Base-by-base conservation (phyloP, 2,888 invertebrate species). In the Nemotelus nigrinus region DNA sequence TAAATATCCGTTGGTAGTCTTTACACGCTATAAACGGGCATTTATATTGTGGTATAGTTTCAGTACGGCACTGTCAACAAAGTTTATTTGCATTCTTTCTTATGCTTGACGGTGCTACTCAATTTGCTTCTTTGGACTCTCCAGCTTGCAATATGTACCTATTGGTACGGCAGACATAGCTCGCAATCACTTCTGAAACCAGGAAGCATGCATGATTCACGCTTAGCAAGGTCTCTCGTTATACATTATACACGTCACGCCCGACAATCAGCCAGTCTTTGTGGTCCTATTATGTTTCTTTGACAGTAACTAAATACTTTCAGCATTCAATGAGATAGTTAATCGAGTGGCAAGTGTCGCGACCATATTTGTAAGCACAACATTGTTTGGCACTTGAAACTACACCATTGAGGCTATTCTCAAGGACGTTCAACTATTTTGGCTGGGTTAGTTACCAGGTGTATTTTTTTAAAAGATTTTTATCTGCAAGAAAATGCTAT, bases 181-280 rank as follows among this genome's bases (percentile, higher is more conserved):
- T 25, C 25, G 25, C 25, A 25, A 25, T 25, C 25, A 25, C 25
- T 25, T 25, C 25, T 25, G 25, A 25, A 55, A 70, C 55, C 70
- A 70, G 70, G 70, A 70, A 70, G 55, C 55, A 7, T 44, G n/a
- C 8, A 48, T 70, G 70, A 70, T 25, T 70, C 70, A 70, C 70
- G 55, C 25, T 39, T 8, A 2, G 25, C 70, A 70, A 70, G 70
- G 70, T 55, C 53, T 55, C 43, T 53, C 7, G 53, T 55, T 53
- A 53, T 70, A 25, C 25, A 25, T 25, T 25, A 25, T 65, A 43
- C 7, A n/a, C 25, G 65, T 3, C 43, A 65, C 10, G 65, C 3
- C 47, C 10, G 25, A 58, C 10, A 58, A 53, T 53, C 6, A 1
- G 58, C n/a, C 4, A 5, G n/a, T n/a, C 47, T 45, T 44, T 55